Evolutionary conservation across 2,113 vertebrate species (phyloP).

Genomic region (Solenodon paradoxus): DNA sequence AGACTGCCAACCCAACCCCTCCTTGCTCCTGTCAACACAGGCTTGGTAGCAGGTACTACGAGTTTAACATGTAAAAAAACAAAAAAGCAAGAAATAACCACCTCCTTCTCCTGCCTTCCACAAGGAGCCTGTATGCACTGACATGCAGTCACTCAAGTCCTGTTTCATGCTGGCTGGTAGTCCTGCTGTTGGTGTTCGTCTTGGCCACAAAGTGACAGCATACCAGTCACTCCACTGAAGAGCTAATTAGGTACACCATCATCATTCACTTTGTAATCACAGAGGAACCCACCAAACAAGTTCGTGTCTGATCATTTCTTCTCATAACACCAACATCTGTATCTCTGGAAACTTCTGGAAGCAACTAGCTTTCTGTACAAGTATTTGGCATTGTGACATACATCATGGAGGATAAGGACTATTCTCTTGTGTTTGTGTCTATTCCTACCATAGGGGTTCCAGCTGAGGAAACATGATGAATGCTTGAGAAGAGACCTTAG

Average conservation of each 20-base stretch:
- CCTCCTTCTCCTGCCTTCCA: not conserved
- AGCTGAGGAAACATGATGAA: not conserved
- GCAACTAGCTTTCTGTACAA: not conserved
- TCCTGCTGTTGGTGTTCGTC: not conserved
- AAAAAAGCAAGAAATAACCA: not conserved
- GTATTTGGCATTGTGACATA: not conserved
- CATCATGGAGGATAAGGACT: not conserved
- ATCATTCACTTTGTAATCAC: not conserved
- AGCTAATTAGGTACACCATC: not conserved
- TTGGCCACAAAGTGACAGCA: not conserved
- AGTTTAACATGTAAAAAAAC: constrained; percentile 4
- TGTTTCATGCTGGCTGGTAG: not conserved
- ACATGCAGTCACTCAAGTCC: not conserved
- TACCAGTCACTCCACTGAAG: not conserved
- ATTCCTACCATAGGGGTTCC: not conserved
- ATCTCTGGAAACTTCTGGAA: not conserved
- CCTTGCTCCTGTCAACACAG: not conserved
- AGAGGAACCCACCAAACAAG: not conserved
- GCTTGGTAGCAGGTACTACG: constrained; percentile 46
- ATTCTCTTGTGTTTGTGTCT: not conserved
- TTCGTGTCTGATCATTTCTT: not conserved
- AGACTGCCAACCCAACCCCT: constrained; percentile 1
- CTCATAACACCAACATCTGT: not conserved
- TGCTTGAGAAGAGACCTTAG: not conserved
- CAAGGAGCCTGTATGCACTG: not conserved